Evolutionary conservation across 2,797 vertebrate genomes (phyloP).

Genomic region (Chelon auratus): DNA sequence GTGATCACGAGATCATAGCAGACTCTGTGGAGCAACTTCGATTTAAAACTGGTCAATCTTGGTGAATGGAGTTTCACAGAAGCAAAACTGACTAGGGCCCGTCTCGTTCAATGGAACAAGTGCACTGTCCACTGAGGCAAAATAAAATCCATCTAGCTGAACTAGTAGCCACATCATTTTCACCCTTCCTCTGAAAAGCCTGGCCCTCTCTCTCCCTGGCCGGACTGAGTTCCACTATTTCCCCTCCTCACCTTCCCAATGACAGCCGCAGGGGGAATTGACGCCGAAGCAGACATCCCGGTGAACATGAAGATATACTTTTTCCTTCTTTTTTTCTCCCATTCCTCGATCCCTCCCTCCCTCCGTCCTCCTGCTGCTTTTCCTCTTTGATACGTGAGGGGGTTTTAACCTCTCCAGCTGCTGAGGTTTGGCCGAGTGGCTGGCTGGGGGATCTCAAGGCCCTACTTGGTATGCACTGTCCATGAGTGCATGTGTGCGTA

Average conservation of each 20-base stretch:
- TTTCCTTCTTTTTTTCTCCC: conserved; percentile 75
- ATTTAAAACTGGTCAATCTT: background rate
- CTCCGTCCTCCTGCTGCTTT: conserved; percentile 77
- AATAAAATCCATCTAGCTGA: conserved; percentile 54
- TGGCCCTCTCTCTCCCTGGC: conserved; percentile 53
- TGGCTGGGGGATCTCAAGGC: conserved; percentile 82
- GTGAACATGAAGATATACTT: conserved; percentile 86
- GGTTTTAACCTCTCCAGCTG: conserved; percentile 89
- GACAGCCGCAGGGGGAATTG: conserved; percentile 87
- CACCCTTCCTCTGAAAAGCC: conserved; percentile 49
- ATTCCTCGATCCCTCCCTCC: conserved; percentile 71
- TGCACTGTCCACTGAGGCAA: conserved; percentile 22
- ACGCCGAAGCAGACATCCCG: conserved; percentile 83
- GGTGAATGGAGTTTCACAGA: conserved; percentile 21
- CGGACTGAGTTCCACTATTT: conserved; percentile 68
- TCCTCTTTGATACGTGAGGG: conserved; percentile 86
- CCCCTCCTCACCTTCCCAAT: conserved; percentile 85
- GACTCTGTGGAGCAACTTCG: background rate
- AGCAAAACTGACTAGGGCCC: conserved; percentile 34
- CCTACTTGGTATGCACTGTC: conserved; percentile 85
- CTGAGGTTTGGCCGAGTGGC: conserved; percentile 81
- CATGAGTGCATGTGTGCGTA: conserved; percentile 53
- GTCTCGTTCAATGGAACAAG: conserved; percentile 52
- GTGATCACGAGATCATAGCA: too few relatives aligned
- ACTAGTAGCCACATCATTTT: conserved; percentile 60